Evolutionary conservation across 2,113 vertebrate genomes (phyloP).

Genomic region (Sorex araneus): DNA sequence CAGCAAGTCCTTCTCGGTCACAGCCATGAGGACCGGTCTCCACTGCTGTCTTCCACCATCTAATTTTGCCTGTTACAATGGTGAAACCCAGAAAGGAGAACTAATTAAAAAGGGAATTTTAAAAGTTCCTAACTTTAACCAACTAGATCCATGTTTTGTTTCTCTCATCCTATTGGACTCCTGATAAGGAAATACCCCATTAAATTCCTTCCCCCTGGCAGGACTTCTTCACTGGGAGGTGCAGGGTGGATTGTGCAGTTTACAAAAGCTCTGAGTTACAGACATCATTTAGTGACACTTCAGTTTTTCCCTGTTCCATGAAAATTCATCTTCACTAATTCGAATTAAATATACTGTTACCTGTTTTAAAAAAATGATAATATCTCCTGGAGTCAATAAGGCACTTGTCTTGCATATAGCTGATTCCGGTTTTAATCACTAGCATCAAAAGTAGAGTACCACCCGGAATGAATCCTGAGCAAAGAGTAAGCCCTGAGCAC

Average conservation of each 20-base stretch:
- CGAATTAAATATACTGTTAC: constrained; percentile 38
- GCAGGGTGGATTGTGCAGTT: not conserved
- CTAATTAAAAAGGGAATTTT: not conserved
- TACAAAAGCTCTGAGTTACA: constrained; percentile 30
- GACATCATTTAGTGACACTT: not conserved
- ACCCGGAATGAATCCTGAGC: no score
- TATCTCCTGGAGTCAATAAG: no score
- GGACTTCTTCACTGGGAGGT: not conserved
- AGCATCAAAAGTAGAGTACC: no score
- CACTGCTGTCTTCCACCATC: constrained; percentile 95
- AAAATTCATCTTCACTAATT: constrained; percentile 15
- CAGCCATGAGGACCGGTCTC: constrained; percentile 94
- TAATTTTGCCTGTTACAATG: constrained; percentile 89
- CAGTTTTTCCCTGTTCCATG: constrained; percentile 2
- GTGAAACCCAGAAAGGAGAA: constrained; percentile 68
- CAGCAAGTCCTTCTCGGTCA: constrained; percentile 97
- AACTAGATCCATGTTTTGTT: not conserved
- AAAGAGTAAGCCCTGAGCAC: no score
- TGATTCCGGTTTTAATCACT: no score
- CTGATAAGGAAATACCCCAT: not conserved
- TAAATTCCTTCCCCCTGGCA: not conserved
- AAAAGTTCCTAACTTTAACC: constrained; percentile 30
- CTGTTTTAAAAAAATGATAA: not conserved
- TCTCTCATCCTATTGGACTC: not conserved
- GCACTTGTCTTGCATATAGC: no score